Evolutionary conservation across 2,888 invertebrate genomes (phyloP), one percentile per base, ranked within the genome.

Genomic region (Heteropelma amictum): DNA sequence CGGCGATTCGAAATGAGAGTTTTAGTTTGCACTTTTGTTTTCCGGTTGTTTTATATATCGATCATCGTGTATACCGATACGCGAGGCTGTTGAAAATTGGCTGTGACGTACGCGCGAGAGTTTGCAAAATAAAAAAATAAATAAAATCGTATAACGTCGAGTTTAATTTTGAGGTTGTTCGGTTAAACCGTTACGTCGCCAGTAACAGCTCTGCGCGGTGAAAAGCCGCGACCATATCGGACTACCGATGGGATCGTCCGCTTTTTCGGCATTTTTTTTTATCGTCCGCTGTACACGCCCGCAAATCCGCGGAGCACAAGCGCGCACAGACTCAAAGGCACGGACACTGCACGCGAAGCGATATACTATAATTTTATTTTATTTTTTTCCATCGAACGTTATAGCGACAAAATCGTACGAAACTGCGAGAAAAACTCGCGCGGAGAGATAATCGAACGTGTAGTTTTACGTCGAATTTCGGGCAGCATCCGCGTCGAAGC

Each of bases 171-270:
- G 21, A 42, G 42, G 56, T 61, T 56, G 70, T 67, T 63, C 33
- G 56, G 56, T 21, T 56, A 49, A 71, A 75, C 75, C 63, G 71
- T 75, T 75, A 71, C 71, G 23, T 71, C 61, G 28, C 45, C n/a
- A 67, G 61, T 68, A 75, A 67, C 61, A 28, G 49, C 28, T 58
- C 28, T 49, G n/a, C n/a, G n/a, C 14, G 53, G 49, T 38, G 33
- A 47, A 51, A 53, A 53, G 23, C 45, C 45, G 42, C 30, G 28
- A 38, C 14, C 35, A 53, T 53, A 47, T 63, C 45, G 63, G 12
- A 21, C 35, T 14, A 7, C 38, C 33, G 17, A 14, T 47, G 4
- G 61, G 47, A 23, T 35, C 10, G 28, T 30, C 54, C 38, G 61
- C 19, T 47, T 60, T 75, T 61, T 35, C 19, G 19, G 54, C 38